Base-by-base conservation (phyloP, 2,113 vertebrate species). In the Nycticebus coucang region DNA sequence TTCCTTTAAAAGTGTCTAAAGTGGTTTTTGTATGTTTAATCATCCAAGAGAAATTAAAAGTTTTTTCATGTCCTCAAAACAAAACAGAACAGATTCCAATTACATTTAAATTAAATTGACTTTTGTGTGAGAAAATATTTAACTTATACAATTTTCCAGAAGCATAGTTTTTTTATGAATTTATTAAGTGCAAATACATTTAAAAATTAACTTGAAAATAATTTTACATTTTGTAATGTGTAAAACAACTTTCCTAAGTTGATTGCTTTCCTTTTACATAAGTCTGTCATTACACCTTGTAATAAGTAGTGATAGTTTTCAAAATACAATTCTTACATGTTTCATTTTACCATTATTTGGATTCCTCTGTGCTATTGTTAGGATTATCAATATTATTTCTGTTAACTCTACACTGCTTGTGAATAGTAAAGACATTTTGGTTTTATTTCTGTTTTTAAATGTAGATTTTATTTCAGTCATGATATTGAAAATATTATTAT, bases 51-150 rank as follows among this genome's bases (percentile, higher is more conserved):
- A 55, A 82, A 85, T 84, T 50, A 7, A 77, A 78, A 69, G 18
- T 22, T 78, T 37, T 74, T 18, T 86, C 50, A 62, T 81, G 9
- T 10, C 68, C 45, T 82, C 4, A 89, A 78, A 55, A 66, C 59
- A 91, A 77, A 83, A 24, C 30, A 92, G 26, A 90, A 45, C 64
- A 89, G 89, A 37, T 86, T 93, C n/a, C 62, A 90, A 59, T 80
- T 66, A 30, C 30, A 66, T 8, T 28, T 82, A 5, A 83, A 22
- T 37, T 26, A 86, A 85, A 60, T 18, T 74, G 35, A 59, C 22
- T 75, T 72, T 91, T 91, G 4, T 53, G 37, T 79, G 72, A 84
- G 26, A 26, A 55, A 62, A 53, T 41, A 62, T 66, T 79, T 83
- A 83, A 84, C 19, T 8, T 9, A 64, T 18, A 24, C 8, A 18